phyloP scores from a whole-genome alignment of 2,113 vertebrate genomes.

The Struthidea cinerea region DNA sequence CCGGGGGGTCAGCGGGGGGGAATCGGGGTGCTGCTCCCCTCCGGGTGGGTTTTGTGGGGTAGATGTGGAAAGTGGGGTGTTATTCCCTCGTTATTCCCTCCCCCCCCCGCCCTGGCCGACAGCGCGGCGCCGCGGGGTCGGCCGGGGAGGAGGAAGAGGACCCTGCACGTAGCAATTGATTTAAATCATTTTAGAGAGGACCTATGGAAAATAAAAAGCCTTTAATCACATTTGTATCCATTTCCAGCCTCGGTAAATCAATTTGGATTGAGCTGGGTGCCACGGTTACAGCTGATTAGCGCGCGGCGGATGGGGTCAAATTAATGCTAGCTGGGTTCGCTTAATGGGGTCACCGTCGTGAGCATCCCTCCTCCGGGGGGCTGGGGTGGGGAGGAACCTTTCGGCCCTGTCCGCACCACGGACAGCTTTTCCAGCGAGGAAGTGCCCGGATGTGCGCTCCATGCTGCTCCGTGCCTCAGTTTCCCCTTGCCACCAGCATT shows the following conservation, averaged over 20 bases:
- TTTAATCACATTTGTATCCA: constrained; percentile 85
- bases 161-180: constrained; percentile 68
- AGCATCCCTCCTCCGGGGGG: neutral
- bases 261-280: constrained; percentile 80
- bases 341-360: constrained; percentile 43
- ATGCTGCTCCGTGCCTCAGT: neutral
- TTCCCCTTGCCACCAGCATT: neutral
- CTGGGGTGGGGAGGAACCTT: neutral
- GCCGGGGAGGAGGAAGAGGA: neutral
- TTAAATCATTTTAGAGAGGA: constrained; percentile 78
- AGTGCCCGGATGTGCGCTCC: neutral
- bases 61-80: neutral
- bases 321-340: constrained; percentile 64
- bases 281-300: constrained; percentile 78
- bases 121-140: neutral
- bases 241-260: constrained; percentile 80
- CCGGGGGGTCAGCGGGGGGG: neutral
- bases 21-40: neutral
- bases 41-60: neutral
- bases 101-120: fast-evolving
- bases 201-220: constrained; percentile 79
- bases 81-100: too few relatives aligned
- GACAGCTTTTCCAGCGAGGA: neutral
- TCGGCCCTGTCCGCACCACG: neutral
- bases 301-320: constrained; percentile 67